A percentile compares a stretch with the other conserved stretches of the same genome.
These are phyloP conservation scores for Psittacula derbiana DNA, from an alignment of 2,797 vertebrate genomes.

Conservation along the genomic window DNA sequence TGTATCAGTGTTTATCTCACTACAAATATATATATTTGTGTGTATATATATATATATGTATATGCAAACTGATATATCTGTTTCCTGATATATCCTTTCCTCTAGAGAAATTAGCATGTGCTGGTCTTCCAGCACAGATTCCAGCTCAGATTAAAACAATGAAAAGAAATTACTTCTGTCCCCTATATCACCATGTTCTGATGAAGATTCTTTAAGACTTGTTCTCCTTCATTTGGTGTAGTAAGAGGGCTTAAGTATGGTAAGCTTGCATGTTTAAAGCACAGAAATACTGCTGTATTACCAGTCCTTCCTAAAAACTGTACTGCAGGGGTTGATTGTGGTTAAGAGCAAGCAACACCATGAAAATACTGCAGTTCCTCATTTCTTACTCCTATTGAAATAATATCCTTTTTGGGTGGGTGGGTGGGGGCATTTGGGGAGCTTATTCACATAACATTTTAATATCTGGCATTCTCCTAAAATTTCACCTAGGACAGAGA, in stretches of 20 bases:
- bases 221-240: background rate
- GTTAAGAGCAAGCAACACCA: background rate
- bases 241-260: rapidly evolving
- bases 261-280: background rate
- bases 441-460: background rate
- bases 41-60: background rate
- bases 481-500: background rate
- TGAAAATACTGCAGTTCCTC: background rate
- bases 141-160: background rate
- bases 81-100: background rate
- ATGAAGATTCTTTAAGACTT: background rate
- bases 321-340: background rate
- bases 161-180: background rate
- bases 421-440: rapidly evolving
- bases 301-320: background rate
- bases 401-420: rapidly evolving
- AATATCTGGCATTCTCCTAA: background rate
- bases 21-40: background rate
- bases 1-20: rapidly evolving
- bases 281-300: background rate
- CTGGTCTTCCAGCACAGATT: background rate
- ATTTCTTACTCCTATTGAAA: background rate
- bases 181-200: background rate
- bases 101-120: background rate
- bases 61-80: background rate